Conservation (phyloP, 2,113 vertebrate genomes). For the Pao palembangensis region DNA sequence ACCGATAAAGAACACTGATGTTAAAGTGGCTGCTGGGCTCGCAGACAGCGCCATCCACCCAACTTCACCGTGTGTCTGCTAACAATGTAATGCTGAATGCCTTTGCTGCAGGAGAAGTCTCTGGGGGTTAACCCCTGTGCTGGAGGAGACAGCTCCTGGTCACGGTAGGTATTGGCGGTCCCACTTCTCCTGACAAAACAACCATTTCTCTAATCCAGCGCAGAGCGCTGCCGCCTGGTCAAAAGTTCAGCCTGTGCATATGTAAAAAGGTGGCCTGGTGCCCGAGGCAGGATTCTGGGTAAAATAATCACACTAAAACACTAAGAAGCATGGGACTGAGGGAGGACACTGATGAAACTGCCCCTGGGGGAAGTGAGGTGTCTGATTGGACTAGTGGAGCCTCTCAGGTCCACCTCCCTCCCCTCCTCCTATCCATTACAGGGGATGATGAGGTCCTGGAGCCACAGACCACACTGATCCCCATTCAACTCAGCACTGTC, state of each 20-base stretch:
- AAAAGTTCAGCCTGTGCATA: conserved; percentile 99
- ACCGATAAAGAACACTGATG: conserved; percentile 36
- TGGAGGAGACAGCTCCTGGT: conserved; percentile 41
- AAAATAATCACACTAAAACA: conserved; percentile 98
- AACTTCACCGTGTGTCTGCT: conserved; percentile 26
- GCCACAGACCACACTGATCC: conserved; percentile 53
- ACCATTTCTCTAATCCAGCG: conserved; percentile 44
- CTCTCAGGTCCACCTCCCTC: conserved; percentile 50
- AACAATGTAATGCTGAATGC: conserved; percentile 51
- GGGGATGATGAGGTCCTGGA: conserved; percentile 42
- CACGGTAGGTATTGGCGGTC: conserved; percentile 33
- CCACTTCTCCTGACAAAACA: conserved; percentile 47
- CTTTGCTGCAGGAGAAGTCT: conserved; percentile 31
- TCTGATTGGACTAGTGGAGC: conserved; percentile 62
- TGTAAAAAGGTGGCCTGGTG: conserved; percentile 99
- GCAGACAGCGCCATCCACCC: background rate
- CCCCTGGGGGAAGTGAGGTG: conserved; percentile 42
- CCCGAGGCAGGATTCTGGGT: conserved; percentile 93
- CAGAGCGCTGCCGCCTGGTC: conserved; percentile 91
- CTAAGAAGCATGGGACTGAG: conserved; percentile 85
- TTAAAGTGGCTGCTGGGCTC: conserved; percentile 22
- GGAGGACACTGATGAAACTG: conserved; percentile 50
- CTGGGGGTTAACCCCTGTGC: conserved; percentile 39
- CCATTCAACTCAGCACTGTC: conserved; percentile 44
- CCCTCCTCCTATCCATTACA: conserved; percentile 49